A percentile compares a stretch with the other conserved stretches of the same genome.
Evolutionary conservation across 64 coral and sea anemone species (phyloP).

Genomic region (Acropora yongei): DNA sequence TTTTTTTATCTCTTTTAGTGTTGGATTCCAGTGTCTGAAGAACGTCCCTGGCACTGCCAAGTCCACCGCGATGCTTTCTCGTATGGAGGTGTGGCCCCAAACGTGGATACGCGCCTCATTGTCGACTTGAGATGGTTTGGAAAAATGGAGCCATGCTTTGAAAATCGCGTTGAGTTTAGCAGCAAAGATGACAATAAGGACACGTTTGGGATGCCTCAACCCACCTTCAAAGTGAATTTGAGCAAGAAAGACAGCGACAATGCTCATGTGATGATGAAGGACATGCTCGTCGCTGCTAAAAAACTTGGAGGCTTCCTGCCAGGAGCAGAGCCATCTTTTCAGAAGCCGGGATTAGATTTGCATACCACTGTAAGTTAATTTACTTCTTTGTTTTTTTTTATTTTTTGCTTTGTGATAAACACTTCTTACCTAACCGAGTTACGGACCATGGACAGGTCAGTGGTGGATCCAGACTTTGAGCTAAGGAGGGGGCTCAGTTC

Average conservation of each 20-base stretch:
- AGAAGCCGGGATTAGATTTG: constrained; percentile 26
- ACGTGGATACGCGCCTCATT: constrained; percentile 29
- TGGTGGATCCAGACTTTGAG: no score
- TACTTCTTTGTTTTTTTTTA: no score
- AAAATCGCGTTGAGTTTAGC: constrained; percentile 34
- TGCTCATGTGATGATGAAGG: constrained; percentile 42
- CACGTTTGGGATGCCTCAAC: constrained; percentile 29
- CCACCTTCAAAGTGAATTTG: constrained; percentile 27
- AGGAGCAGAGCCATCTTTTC: constrained; percentile 37
- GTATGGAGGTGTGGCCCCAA: constrained; percentile 20
- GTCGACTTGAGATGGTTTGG: constrained; percentile 52
- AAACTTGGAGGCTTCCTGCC: constrained; percentile 8
- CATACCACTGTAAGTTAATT: constrained; percentile 25
- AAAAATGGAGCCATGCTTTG: constrained; percentile 1
- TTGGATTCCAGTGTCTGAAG: constrained; percentile 47
- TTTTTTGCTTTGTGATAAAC: no score
- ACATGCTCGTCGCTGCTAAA: constrained; percentile 7
- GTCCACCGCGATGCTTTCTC: constrained; percentile 46
- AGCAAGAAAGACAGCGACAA: neutral
- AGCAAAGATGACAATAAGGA: neutral
- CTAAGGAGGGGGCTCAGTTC: no score
- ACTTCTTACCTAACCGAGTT: no score
- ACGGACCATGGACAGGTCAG: no score
- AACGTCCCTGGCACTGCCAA: constrained; percentile 47
- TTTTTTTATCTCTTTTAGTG: neutral